Evolutionary conservation across 1,140 invertebrate genomes (phyloP).

Genomic region (Bombus waltoni): DNA sequence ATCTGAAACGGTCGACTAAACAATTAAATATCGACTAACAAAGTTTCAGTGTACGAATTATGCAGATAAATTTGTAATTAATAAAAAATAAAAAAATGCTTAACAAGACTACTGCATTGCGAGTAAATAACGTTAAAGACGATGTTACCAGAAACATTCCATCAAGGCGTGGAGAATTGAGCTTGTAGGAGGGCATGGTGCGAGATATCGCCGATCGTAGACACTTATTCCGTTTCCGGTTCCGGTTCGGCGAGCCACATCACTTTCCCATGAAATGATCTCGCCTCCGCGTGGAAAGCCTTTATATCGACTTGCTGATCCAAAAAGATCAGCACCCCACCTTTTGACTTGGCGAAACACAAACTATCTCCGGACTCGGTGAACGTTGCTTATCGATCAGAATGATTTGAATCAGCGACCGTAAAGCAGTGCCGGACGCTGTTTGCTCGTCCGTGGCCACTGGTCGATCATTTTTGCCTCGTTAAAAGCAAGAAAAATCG

Average conservation of each 20-base stretch:
- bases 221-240: slow-evolving; percentile 43
- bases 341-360: background rate
- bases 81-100: too few relatives aligned
- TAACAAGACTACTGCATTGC: background rate
- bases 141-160: background rate
- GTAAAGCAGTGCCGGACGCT: slow-evolving; percentile 43
- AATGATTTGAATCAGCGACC: slow-evolving; percentile 52
- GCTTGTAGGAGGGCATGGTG: slow-evolving; percentile 71
- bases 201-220: slow-evolving; percentile 42
- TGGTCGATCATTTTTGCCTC: slow-evolving; percentile 4
- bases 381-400: slow-evolving; percentile 18
- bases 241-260: slow-evolving; percentile 62
- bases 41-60: background rate
- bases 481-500: background rate
- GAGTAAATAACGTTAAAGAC: background rate
- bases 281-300: slow-evolving; percentile 62
- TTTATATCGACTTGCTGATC: slow-evolving; percentile 77
- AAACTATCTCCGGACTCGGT: background rate
- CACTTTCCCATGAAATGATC: slow-evolving; percentile 78
- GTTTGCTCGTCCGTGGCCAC: slow-evolving; percentile 15
- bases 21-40: background rate
- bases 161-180: slow-evolving; percentile 39
- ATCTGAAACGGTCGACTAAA: background rate
- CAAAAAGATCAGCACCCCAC: slow-evolving; percentile 53
- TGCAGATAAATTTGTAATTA: background rate